A percentile compares a stretch with the other conserved stretches of the same genome.
These are phyloP conservation scores for Nomada flava DNA, from an alignment of 2,888 invertebrate genomes.

Conservation along the genomic window DNA sequence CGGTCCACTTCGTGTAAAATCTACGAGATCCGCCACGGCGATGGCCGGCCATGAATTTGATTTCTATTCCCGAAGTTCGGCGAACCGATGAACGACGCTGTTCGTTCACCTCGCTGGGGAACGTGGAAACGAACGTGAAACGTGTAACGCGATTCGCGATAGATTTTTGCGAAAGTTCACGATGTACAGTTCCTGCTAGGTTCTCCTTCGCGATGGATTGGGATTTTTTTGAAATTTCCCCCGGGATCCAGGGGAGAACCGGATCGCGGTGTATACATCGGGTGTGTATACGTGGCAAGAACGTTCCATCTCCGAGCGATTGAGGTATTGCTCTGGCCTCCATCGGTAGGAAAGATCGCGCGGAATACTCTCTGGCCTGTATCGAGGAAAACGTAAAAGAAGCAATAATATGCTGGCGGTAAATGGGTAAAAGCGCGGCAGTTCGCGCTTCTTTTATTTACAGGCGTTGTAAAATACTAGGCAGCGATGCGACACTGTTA, in stretches of 20 bases:
- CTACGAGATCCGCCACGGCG: neutral
- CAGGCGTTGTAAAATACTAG: conserved; percentile 33
- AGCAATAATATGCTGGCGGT: conserved; percentile 50
- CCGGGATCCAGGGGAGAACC: conserved; percentile 18
- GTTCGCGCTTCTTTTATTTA: conserved; percentile 41
- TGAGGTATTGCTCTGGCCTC: conserved; percentile 51
- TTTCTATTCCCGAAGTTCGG: neutral
- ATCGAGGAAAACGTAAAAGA: conserved; percentile 50
- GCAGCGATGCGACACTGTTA: conserved; percentile 16
- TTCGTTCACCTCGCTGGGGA: neutral
- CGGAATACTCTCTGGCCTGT: conserved; percentile 4
- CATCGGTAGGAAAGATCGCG: conserved; percentile 37
- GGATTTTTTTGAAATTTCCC: conserved; percentile 70
- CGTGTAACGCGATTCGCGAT: conserved; percentile 33
- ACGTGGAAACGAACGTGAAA: conserved; percentile 20
- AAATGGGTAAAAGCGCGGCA: conserved; percentile 40
- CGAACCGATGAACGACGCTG: conserved; percentile 28
- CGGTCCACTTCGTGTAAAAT: neutral
- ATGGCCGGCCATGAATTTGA: neutral
- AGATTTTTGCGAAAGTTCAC: conserved; percentile 8
- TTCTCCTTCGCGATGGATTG: conserved; percentile 30
- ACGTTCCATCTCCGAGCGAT: conserved; percentile 50
- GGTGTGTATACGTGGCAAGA: conserved; percentile 23
- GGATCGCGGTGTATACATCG: conserved; percentile 39
- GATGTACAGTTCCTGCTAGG: conserved; percentile 36